Conservation (phyloP, 2,113 vertebrate species). For the Cathartes aura region DNA sequence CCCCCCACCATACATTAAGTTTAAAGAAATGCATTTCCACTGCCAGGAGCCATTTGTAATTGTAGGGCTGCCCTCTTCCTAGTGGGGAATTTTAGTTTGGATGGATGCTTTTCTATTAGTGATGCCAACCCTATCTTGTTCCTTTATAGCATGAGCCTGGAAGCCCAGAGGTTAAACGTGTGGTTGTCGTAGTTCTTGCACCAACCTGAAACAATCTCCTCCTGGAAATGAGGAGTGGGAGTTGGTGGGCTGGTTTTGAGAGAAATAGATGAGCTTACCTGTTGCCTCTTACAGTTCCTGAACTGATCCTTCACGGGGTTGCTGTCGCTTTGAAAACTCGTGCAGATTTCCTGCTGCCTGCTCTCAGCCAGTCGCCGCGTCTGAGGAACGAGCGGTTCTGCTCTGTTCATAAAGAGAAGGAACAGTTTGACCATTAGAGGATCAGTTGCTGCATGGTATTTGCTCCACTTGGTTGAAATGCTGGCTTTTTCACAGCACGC, state of each 20-base stretch:
- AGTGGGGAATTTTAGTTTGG: neutral
- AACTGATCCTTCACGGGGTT: neutral
- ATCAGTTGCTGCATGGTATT: neutral
- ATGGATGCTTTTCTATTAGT: neutral
- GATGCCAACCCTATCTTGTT: neutral
- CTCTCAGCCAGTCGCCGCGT: rapidly evolving
- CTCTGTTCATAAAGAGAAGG: neutral
- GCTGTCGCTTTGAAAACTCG: rapidly evolving
- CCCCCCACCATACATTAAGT: neutral
- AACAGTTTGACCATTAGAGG: neutral
- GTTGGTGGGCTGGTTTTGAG: neutral
- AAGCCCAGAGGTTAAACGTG: neutral
- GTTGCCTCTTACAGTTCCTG: neutral
- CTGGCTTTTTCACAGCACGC: neutral
- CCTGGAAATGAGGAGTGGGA: neutral
- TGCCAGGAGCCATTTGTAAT: neutral
- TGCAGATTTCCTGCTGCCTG: neutral
- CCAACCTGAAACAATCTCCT: neutral
- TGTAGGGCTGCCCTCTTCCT: neutral
- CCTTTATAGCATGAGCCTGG: neutral
- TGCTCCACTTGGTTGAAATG: neutral
- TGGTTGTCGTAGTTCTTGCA: neutral
- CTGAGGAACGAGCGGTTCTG: rapidly evolving
- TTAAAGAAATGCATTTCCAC: neutral
- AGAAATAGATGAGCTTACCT: neutral